Base-by-base conservation (phyloP, 2,113 vertebrate genomes). In the Tilapia sparmanii region DNA sequence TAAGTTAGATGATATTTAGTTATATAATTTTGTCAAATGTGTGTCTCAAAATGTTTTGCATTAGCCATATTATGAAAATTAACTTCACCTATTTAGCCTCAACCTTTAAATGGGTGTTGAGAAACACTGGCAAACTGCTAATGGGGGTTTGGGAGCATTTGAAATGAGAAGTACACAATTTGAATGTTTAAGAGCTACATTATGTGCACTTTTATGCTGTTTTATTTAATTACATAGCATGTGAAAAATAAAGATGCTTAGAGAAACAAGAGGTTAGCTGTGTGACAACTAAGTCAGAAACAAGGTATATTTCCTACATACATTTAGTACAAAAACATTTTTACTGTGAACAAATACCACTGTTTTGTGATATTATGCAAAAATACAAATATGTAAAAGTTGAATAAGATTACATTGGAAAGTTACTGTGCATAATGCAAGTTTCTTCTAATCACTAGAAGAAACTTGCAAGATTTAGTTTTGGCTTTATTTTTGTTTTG, bases 241-340 rank as follows among this genome's bases (percentile, higher is more conserved):
- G 40, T 76, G 9, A 76, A 76, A 76, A 76, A 31, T 45, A 29
- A 26, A 50, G 42, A 8, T 50, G 6, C 42, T 76, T 50, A 50
- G 71, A 76, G 24, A 76, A 19, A 47, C 42, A 19, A 47, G 6
- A 19, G 0, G 71, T 50, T 50, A n/a, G 26, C 4, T 50, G 26
- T 76, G 40, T 76, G 71, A 76, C 9, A 10, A 18, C 40, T 47
- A 10, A 29, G 22, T 73, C 15, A 45, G 22, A 45, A 45, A 45
- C 0, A 0, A 0, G 26, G 42, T 29, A 29, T 10, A 76, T 29
- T 76, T 47, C 9, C 24, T 29, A 76, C 2, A 73, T 45, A 47
- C 0, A 50, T 50, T 50, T 19, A 2, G 16, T 29, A 31, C 42
- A 78, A 50, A 50, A 31, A n/a, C 26, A 31, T n/a, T 50, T 50